A percentile compares a stretch with the other conserved stretches of the same genome.
Conservation (phyloP, 2,888 invertebrate species). For the Melipona bicolor region DNA sequence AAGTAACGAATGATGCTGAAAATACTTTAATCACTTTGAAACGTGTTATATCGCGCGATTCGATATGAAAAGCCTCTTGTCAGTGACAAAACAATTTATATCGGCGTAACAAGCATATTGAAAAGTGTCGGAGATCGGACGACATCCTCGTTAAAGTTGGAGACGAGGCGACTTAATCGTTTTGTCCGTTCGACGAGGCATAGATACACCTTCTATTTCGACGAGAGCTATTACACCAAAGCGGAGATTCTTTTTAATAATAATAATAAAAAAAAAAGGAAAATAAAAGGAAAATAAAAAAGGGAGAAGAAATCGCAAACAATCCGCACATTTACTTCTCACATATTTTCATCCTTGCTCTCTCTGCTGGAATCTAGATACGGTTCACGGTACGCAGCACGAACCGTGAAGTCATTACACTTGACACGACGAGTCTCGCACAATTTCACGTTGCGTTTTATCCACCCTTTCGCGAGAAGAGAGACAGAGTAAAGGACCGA, state of each 20-base stretch:
- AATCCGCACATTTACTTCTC: neutral
- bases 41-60: neutral
- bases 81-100: constrained; percentile 9
- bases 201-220: neutral
- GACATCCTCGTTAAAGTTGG: constrained; percentile 38
- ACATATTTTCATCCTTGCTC: constrained; percentile 1
- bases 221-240: constrained; percentile 22
- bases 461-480: constrained; percentile 25
- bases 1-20: neutral
- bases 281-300: neutral
- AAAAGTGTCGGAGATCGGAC: constrained; percentile 22
- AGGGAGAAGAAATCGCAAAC: neutral
- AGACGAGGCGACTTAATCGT: constrained; percentile 45
- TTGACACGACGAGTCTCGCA: constrained; percentile 31
- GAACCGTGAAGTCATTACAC: constrained; percentile 37
- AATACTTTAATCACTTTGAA: no score
- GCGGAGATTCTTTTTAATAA: neutral
- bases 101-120: constrained; percentile 23
- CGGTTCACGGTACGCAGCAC: neutral
- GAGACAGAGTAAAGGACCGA: neutral
- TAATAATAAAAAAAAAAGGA: neutral
- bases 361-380: constrained; percentile 1
- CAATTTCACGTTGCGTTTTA: constrained; percentile 43
- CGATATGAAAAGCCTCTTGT: neutral
- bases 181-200: neutral